Conservation (phyloP, 2,888 invertebrate species). For the Sceliomorpha sp. region DNA sequence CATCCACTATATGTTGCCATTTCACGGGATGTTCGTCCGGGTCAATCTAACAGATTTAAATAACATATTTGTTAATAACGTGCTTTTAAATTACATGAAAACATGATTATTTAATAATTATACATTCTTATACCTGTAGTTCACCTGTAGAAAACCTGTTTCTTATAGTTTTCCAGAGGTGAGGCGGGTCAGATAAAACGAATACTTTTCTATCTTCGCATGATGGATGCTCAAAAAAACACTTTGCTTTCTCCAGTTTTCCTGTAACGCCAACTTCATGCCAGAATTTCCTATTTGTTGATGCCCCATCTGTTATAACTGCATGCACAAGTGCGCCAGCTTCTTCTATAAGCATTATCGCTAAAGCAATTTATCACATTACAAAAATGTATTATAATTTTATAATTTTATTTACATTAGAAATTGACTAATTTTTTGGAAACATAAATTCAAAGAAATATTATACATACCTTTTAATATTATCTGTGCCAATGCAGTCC, state of each 20-base stretch:
- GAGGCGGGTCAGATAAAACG: constrained; percentile 12
- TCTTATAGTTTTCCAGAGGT: constrained; percentile 6
- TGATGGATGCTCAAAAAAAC: constrained; percentile 6
- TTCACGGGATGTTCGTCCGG: no score
- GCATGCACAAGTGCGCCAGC: constrained; percentile 49
- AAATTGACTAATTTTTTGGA: no score
- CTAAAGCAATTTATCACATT: no score
- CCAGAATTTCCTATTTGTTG: constrained; percentile 49
- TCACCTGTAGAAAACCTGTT: constrained; percentile 2
- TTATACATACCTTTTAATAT: constrained; percentile 24
- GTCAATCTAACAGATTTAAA: no score
- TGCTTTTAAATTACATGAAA: no score
- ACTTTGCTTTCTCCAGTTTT: neutral
- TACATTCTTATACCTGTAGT: constrained; percentile 7
- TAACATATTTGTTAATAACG: no score
- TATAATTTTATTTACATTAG: no score
- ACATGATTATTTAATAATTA: no score
- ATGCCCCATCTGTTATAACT: constrained; percentile 52
- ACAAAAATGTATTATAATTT: no score
- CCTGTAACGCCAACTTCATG: constrained; percentile 1
- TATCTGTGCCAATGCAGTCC: constrained; percentile 28
- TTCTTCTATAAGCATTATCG: constrained; percentile 41
- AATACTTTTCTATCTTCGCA: constrained; percentile 9
- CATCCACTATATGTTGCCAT: no score
- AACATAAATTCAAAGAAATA: no score